A percentile compares a stretch with the other conserved stretches of the same genome.
phyloP scores from a whole-genome alignment of 2,888 invertebrate species.

The Drosophila multiciliata region DNA sequence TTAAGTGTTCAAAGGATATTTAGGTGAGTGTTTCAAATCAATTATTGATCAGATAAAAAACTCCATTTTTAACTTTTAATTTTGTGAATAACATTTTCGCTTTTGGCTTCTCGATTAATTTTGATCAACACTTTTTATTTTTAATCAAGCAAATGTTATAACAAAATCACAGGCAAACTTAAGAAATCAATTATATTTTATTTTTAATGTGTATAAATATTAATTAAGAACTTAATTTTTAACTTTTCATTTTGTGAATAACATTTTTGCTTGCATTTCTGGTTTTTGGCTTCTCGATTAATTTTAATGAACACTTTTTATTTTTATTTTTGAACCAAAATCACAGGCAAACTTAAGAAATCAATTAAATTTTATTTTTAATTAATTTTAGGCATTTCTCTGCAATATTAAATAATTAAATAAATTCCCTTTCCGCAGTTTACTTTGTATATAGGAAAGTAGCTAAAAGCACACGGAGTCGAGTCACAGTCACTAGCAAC shows the following conservation, averaged over 20 bases:
- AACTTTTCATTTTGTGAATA: no score
- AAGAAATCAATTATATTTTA: no score
- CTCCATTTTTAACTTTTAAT: background rate
- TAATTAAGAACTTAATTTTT: no score
- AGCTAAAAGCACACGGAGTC: conserved; percentile 82
- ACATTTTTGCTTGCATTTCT: no score
- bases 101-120: background rate
- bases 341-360: background rate
- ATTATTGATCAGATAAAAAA: background rate
- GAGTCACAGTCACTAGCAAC: conserved; percentile 75
- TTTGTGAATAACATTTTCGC: background rate
- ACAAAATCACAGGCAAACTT: no score
- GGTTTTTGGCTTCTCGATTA: no score
- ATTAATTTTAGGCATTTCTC: background rate
- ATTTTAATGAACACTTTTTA: no score
- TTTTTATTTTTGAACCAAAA: background rate
- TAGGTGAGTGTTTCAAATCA: conserved; percentile 55
- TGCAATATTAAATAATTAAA: background rate
- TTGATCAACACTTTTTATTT: background rate
- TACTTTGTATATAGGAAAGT: conserved; percentile 79
- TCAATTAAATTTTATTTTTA: background rate
- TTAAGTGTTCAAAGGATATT: conserved; percentile 84
- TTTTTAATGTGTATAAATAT: no score
- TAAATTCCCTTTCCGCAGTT: conserved; percentile 45
- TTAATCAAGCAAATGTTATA: background rate